A percentile compares a stretch with the other conserved stretches of the same genome.
Evolutionary conservation across 1,140 invertebrate genomes (phyloP).

Genomic region (Berghia stephanieae): DNA sequence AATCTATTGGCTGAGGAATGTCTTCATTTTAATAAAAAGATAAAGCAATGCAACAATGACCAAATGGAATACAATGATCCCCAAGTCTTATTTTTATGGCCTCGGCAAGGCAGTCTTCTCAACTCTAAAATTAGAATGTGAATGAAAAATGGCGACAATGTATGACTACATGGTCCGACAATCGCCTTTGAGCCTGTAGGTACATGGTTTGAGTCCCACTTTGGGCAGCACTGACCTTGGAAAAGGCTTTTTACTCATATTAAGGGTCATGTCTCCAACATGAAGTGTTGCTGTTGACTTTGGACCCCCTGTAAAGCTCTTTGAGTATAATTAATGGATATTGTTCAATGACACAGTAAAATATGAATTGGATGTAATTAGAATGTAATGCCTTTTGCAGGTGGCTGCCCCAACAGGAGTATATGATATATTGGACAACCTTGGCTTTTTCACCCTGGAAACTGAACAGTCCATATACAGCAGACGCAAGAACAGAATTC

Average conservation of each 20-base stretch:
- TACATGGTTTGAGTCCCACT: too few relatives aligned
- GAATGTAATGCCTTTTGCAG: constrained; percentile 40
- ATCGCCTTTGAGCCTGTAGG: too few relatives aligned
- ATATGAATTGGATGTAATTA: not conserved
- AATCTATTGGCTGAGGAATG: not conserved
- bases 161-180: too few relatives aligned
- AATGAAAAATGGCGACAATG: too few relatives aligned
- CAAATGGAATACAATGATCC: too few relatives aligned
- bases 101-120: too few relatives aligned
- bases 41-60: not conserved
- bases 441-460: constrained; percentile 62
- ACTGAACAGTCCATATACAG: constrained; percentile 27
- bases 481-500: constrained; percentile 21
- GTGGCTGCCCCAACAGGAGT: constrained; percentile 57
- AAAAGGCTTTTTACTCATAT: too few relatives aligned
- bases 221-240: too few relatives aligned
- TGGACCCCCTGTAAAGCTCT: not conserved
- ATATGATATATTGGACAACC: constrained; percentile 60
- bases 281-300: not conserved
- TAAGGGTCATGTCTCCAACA: not conserved
- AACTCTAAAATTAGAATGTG: too few relatives aligned
- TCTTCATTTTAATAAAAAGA: not conserved
- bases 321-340: not conserved
- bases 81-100: too few relatives aligned
- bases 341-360: not conserved